Evolutionary conservation across 2,113 vertebrate genomes (phyloP).

Genomic region (Elgaria multicarinata): DNA sequence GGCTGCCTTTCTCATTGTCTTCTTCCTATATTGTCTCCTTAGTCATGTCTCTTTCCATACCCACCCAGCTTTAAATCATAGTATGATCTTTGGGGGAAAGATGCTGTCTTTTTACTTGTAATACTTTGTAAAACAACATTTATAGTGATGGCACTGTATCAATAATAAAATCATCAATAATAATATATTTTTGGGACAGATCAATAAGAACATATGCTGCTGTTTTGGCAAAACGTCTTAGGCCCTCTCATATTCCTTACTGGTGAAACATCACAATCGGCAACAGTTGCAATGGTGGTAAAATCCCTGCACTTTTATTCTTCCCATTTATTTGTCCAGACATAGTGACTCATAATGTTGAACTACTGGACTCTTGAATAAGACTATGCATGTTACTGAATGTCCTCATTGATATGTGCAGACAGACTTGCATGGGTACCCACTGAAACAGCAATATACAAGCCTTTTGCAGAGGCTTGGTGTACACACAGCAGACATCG

Average conservation of each 20-base stretch:
- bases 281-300: neutral
- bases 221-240: neutral
- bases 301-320: neutral
- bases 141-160: neutral
- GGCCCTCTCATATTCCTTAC: neutral
- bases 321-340: neutral
- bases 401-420: neutral
- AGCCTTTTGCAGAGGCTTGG: neutral
- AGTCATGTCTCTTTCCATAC: neutral
- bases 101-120: neutral
- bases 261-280: neutral
- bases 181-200: neutral
- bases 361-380: neutral
- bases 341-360: neutral
- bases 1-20: neutral
- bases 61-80: neutral
- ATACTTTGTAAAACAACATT: neutral
- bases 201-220: neutral
- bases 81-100: neutral
- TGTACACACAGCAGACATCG: neutral
- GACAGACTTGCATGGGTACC: neutral
- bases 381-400: neutral
- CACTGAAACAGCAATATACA: neutral
- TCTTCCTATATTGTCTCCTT: neutral
- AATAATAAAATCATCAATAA: neutral